Evolutionary conservation across 2,113 vertebrate genomes (phyloP), one percentile per base, ranked within the genome.

Genomic region (Etia nguti): DNA sequence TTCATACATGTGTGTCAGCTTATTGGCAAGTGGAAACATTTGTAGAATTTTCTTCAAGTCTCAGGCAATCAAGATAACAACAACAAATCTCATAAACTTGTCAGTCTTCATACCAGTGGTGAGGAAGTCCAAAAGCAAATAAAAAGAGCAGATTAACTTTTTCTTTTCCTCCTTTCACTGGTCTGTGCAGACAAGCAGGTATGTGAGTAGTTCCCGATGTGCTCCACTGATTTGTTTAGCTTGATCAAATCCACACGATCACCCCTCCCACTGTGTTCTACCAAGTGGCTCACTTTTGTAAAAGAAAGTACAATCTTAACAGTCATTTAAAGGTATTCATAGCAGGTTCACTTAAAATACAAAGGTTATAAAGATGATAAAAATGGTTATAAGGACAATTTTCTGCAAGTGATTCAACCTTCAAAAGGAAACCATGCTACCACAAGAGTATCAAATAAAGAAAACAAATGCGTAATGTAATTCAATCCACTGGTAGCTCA

Each of bases 51-150:
- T 13, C 29, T 79, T 81, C 10, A 36, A 70, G 48, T 57, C 52
- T 73, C 15, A 20, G 3, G 46, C 24, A 87, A 85, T 55, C 77
- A 4, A 29, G 15, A 81, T 43, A 80, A 79, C 29, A 79, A 59
- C 20, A 57, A 38, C 36, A 41, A 2, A 87, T 81, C 38, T 84
- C 3, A 41, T 5, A 20, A 87, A 84, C 10, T 2, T 80, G 12
- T 68, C 80, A 31, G 41, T 77, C 13, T 16, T 60, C 8, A 4
- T 5, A 48, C 7, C 20, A 22, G 46, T 3, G 12, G 31, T 2
- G 31, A 26, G 9, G 6, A 46, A 60, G 41, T 70, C 31, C 29
- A 75, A 31, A 54, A 38, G 41, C 12, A 60, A 24, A 73, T 48
- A 22, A 57, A n/a, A 48, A 41, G 34, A 29, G 12, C 82, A 79